phyloP scores from a whole-genome alignment of 2,113 vertebrate genomes.

The Chaenocephalus aceratus region DNA sequence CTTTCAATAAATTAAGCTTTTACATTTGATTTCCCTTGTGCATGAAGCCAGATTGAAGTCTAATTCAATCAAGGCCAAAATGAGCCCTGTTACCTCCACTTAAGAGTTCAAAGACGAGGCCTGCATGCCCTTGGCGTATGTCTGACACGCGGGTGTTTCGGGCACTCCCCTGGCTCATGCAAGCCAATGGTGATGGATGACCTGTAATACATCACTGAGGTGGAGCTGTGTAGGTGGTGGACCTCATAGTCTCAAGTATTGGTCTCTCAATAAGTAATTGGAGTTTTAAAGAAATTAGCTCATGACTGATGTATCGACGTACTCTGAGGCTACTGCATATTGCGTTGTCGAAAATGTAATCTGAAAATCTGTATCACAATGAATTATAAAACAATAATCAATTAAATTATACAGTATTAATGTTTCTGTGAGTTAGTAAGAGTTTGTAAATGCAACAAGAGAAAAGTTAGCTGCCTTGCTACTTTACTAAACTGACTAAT shows the following conservation, averaged over 20 bases:
- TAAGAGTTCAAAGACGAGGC: slow-evolving; percentile 52
- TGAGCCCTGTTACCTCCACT: slow-evolving; percentile 58
- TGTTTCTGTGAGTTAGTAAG: background rate
- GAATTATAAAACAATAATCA: background rate
- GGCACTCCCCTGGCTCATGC: slow-evolving; percentile 20
- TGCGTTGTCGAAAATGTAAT: too few species aligned
- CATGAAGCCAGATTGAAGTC: slow-evolving; percentile 40
- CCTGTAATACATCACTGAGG: slow-evolving; percentile 49
- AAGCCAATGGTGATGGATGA: slow-evolving; percentile 56
- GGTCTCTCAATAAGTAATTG: slow-evolving; percentile 19
- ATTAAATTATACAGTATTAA: background rate
- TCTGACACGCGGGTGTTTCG: slow-evolving; percentile 35
- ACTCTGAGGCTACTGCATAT: too few species aligned
- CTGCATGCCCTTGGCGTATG: slow-evolving; percentile 25
- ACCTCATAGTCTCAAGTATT: slow-evolving; percentile 17
- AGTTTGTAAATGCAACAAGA: background rate
- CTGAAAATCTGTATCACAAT: background rate
- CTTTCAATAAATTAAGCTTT: slow-evolving; percentile 53
- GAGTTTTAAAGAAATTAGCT: slow-evolving; percentile 25
- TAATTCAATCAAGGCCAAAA: slow-evolving; percentile 42
- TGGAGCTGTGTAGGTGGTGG: slow-evolving; percentile 23
- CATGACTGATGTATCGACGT: background rate
- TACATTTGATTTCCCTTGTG: slow-evolving; percentile 55
- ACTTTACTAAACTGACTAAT: background rate
- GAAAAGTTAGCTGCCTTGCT: background rate